Percentiles rank a stretch among this genome's conserved stretches.
phyloP scores from a whole-genome alignment of 2,113 vertebrate species.

The Callorhinus ursinus region DNA sequence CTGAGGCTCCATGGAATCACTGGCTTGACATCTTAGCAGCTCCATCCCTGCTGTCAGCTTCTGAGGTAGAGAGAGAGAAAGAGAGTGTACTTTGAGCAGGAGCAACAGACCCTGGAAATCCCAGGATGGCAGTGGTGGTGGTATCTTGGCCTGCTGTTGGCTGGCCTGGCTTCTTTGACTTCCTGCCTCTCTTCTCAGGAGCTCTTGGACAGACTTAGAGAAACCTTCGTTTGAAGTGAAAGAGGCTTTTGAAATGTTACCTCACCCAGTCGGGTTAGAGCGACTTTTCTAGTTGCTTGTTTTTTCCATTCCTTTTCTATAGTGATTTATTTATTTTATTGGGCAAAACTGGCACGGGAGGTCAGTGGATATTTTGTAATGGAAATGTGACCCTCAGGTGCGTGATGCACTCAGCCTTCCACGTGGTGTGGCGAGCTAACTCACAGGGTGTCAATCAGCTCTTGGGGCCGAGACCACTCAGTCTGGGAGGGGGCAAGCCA shows the following conservation, averaged over 20 bases:
- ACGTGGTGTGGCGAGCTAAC: neutral
- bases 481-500: neutral
- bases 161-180: neutral
- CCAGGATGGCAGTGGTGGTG: neutral
- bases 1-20: neutral
- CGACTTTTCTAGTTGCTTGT: neutral
- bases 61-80: neutral
- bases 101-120: neutral
- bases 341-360: neutral
- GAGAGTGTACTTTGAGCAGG: rapidly evolving
- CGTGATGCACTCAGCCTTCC: neutral
- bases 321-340: neutral
- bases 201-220: neutral
- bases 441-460: neutral
- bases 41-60: neutral
- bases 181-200: neutral
- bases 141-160: too few relatives aligned
- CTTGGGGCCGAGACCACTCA: neutral
- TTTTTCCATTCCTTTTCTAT: neutral
- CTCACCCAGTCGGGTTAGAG: neutral
- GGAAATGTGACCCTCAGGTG: neutral
- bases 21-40: neutral
- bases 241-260: neutral
- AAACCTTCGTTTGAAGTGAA: neutral
- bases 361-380: neutral